Conservation (phyloP, 2,888 invertebrate species). For the Machimus atricapillus region DNA sequence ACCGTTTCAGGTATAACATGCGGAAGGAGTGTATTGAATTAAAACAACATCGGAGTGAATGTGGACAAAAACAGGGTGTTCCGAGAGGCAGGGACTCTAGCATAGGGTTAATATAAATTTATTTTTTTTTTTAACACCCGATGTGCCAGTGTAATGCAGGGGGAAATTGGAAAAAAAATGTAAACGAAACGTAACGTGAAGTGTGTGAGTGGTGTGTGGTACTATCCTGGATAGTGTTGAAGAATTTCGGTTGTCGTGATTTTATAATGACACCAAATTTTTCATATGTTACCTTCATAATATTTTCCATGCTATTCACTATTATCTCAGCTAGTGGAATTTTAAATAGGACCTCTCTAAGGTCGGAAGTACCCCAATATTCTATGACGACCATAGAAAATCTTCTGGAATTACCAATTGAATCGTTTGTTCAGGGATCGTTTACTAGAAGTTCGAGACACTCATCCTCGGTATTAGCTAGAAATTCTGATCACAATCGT, state of each 20-base stretch:
- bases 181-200: slow-evolving; percentile 17
- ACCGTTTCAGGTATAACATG: background rate
- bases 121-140: background rate
- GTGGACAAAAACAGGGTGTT: background rate
- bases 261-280: slow-evolving; percentile 47
- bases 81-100: background rate
- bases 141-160: background rate
- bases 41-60: background rate
- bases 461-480: background rate
- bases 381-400: slow-evolving; percentile 12
- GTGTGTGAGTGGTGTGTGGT: background rate
- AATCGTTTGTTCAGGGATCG: background rate
- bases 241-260: background rate
- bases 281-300: slow-evolving; percentile 39
- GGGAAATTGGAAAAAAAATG: slow-evolving; percentile 14
- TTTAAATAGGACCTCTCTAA: slow-evolving; percentile 2
- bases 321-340: slow-evolving; percentile 16
- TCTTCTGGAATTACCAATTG: background rate
- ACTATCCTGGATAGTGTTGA: slow-evolving; percentile 31
- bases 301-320: slow-evolving; percentile 41
- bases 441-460: background rate
- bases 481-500: background rate
- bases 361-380: background rate
- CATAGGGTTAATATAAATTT: background rate
- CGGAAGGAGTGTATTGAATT: background rate